Evolutionary conservation across 2,888 invertebrate genomes (phyloP), one percentile per base, ranked within the genome.

Genomic region (Rhimphoctona megacephalus): DNA sequence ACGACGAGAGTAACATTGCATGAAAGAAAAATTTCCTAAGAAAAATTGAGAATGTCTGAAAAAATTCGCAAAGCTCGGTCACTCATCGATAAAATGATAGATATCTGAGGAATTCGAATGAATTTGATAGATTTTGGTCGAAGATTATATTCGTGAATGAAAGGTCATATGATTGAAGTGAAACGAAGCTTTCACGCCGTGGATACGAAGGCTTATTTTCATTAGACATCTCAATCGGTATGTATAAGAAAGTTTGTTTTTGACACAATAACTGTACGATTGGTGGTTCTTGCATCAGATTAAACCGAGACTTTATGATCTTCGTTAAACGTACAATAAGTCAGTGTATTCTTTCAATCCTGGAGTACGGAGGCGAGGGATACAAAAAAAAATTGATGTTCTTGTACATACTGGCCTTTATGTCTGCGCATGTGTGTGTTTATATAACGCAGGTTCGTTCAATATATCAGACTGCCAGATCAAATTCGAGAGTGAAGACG

Each of bases 231-330:
- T 57, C 54, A 76, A 76, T 76, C 74, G 57, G 5, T 19, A n/a
- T 30, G 39, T 61, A 61, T 39, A 61, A 61, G 74, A 76, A 76
- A 76, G 74, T 76, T 76, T 76, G 54, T 76, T 76, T 54, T 76
- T 76, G 74, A 76, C 74, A 76, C 74, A 76, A 76, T 70, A 70
- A 46, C 70, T 19, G 70, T 72, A 49, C 49, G 70, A 72, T 72
- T 33, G 46, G 19, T 72, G 30, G 33, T 30, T 72, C 49, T 25
- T 70, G 46, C 30, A 72, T 52, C 52, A 36, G 72, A 30, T 73
- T 54, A 54, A 73, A 33, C 72, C 22, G n/a, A 49, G 52, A 73
- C 72, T 54, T 73, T 54, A 54, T n/a, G 72, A 73, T 54, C n/a
- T n/a, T 52, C 66, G 66, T 61, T 61, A 72, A 49, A 72, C 39